Evolutionary conservation across 2,113 vertebrate species (phyloP).

Genomic region (Neotoma lepida): DNA sequence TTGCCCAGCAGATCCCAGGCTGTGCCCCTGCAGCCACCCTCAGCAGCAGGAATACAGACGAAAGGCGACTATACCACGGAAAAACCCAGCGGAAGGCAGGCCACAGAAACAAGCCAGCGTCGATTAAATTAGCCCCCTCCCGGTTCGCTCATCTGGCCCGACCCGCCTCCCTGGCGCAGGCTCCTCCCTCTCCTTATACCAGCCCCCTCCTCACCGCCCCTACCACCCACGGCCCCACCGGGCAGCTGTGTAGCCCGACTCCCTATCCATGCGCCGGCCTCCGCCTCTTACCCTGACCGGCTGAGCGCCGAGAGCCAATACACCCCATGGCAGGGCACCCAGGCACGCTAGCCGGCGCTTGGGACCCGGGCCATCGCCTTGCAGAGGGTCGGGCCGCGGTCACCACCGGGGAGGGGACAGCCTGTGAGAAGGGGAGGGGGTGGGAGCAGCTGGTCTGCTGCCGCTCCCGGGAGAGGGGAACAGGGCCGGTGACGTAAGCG

Average conservation of each 20-base stretch:
- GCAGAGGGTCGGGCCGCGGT: slow-evolving; percentile 67
- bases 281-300: slow-evolving; percentile 93
- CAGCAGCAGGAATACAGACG: not conserved
- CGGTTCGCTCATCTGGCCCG: not conserved
- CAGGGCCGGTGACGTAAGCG: slow-evolving; percentile 66
- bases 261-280: slow-evolving; percentile 9
- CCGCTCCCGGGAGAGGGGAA: slow-evolving; percentile 77
- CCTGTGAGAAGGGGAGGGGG: slow-evolving; percentile 75
- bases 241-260: slow-evolving; percentile 10
- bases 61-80: slow-evolving; percentile 17
- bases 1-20: not conserved
- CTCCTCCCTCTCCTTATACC: slow-evolving; percentile 55
- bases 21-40: slow-evolving; percentile 19
- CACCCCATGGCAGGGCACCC: slow-evolving; percentile 89
- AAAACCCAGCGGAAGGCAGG: not conserved
- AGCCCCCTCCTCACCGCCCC: slow-evolving; percentile 76
- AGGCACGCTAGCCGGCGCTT: slow-evolving; percentile 66
- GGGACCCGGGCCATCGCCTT: slow-evolving; percentile 70
- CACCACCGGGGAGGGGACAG: slow-evolving; percentile 62
- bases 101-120: not conserved
- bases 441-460: slow-evolving; percentile 72
- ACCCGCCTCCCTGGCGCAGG: slow-evolving; percentile 7
- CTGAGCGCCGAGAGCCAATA: slow-evolving; percentile 90
- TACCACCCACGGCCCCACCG: slow-evolving; percentile 48
- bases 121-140: not conserved